These are phyloP conservation scores for Rhinichthys osculus DNA, from an alignment of 2,797 vertebrate genomes.

Conservation along the genomic window DNA sequence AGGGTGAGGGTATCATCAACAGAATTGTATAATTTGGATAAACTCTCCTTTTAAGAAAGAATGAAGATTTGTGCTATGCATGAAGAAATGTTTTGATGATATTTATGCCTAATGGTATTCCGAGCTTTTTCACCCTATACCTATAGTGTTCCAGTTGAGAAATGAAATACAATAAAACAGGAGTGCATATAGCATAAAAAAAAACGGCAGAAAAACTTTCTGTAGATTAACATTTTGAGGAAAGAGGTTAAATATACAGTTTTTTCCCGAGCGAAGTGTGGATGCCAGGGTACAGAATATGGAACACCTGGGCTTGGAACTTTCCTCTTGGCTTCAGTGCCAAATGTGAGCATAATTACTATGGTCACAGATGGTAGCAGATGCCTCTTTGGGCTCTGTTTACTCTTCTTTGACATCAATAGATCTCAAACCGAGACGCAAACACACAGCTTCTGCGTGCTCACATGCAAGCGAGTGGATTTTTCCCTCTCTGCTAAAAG, in stretches of 20 bases:
- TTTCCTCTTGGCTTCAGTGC: conserved; percentile 70
- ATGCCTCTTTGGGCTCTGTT: conserved; percentile 65
- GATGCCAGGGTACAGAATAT: conserved; percentile 55
- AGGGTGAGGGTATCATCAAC: too few species aligned
- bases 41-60: not conserved
- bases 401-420: conserved; percentile 71
- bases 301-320: conserved; percentile 73
- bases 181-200: not conserved
- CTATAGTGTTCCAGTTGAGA: not conserved
- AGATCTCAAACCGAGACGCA: conserved; percentile 64
- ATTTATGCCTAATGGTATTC: not conserved
- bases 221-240: conserved; percentile 22
- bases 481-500: not conserved
- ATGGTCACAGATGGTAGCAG: conserved; percentile 73
- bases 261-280: conserved; percentile 56
- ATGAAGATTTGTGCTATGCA: not conserved
- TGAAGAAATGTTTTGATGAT: conserved; percentile 10
- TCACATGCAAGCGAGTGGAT: conserved; percentile 21
- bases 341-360: conserved; percentile 71
- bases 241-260: conserved; percentile 39
- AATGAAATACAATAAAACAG: not conserved
- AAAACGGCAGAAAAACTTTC: not conserved
- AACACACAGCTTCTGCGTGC: conserved; percentile 51
- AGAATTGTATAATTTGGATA: not conserved
- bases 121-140: not conserved